Base-by-base conservation (phyloP, 2,113 vertebrate species). In the Pithys albifrons region DNA sequence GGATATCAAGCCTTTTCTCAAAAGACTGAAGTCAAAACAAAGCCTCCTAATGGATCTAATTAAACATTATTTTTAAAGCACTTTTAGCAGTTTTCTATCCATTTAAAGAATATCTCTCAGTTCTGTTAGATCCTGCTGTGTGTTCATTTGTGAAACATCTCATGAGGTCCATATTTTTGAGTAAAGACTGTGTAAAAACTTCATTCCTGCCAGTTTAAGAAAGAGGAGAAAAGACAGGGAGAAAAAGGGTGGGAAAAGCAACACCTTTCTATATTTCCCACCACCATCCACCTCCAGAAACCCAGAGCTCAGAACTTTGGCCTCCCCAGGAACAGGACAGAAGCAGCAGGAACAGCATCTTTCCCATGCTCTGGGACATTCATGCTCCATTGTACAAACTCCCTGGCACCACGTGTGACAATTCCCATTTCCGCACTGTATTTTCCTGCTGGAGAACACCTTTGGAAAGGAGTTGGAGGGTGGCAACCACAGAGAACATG, bases 321-420 rank as follows among this genome's bases (percentile, higher is more conserved):
- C 49, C 28, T 66, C 10, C 0, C 10, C 39, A 90, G 55, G 25
- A 70, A 4, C 9, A 61, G 54, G 43, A 35, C 0, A 81, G 87
- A 91, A 89, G 45, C 1, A 6, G 23, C 51, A 70, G 10, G 1
- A 10, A 19, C 0, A 2, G 35, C 0, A 1, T n/a, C 70, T 45
- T 91, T 89, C 9, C 6, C 5, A 3, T 0, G 6, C 2, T 1
- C 25, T 71, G 27, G 29, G 57, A 43, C 39, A 51, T 85, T 55
- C 25, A 33, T 74, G 43, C n/a, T 39, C 22, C 75, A 66, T 10
- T 37, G 83, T 2, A 69, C 77, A 57, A 54, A 5, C 35, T 41
- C 31, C 1, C 0, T 1, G 18, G 20, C 1, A 3, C 31, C 27
- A 41, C 41, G 41, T 1, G 10, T 5, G 55, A 5, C 13, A 25